phyloP scores from a whole-genome alignment of 30 jellyfish, hydroid and myxozoan species.

The Catostylus mosaicus region DNA sequence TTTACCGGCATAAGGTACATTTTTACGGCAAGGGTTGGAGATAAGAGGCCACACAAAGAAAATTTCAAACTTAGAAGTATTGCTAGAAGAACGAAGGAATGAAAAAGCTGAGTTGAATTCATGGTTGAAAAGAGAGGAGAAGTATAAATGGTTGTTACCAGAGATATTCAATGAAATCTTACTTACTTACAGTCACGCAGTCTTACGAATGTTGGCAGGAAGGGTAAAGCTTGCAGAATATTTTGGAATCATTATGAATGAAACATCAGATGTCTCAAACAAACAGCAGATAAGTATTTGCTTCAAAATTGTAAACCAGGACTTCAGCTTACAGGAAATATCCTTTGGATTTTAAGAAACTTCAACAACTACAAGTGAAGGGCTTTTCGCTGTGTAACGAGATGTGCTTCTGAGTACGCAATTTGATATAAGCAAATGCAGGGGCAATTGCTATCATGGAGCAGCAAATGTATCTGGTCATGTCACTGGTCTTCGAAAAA shows the following conservation, averaged over 20 bases:
- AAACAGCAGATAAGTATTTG: conserved; percentile 58
- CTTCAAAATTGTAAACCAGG: conserved; percentile 34
- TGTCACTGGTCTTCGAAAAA: conserved; percentile 58
- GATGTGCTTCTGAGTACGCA: conserved; percentile 63
- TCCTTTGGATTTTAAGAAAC: conserved; percentile 48
- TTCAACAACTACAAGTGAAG: conserved; percentile 35
- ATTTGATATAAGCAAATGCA: conserved; percentile 21
- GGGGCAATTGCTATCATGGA: conserved; percentile 60
- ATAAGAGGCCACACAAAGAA: conserved; percentile 43
- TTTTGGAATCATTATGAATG: conserved; percentile 52
- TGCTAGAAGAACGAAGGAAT: conserved; percentile 33
- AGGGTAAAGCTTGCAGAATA: conserved; percentile 57
- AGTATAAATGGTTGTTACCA: conserved; percentile 56
- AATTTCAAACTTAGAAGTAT: conserved; percentile 36
- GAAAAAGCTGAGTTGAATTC: conserved; percentile 42
- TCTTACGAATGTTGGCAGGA: conserved; percentile 7
- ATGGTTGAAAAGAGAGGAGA: conserved; percentile 55
- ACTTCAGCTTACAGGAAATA: conserved; percentile 33
- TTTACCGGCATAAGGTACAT: conserved; percentile 43
- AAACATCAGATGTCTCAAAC: conserved; percentile 47
- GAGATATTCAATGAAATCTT: conserved; percentile 58
- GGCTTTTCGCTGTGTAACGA: conserved; percentile 8
- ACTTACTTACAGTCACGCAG: conserved; percentile 44
- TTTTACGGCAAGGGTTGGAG: conserved; percentile 50
- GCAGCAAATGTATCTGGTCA: conserved; percentile 51